Conservation (phyloP, 1,140 invertebrate species). For the Ladona fulva region DNA sequence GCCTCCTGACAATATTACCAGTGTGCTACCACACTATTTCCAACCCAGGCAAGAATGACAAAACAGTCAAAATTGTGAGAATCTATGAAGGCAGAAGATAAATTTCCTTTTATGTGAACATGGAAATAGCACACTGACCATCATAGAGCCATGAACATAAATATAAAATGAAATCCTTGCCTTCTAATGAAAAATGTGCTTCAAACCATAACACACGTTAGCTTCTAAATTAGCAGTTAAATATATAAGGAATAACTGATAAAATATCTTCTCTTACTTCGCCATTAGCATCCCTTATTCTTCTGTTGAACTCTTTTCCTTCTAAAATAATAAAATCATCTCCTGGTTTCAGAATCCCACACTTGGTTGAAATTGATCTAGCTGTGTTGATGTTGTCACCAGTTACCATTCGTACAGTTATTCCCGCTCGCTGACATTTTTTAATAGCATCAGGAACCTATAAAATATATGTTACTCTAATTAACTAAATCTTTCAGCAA, state of each 20-base stretch:
- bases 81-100: background rate
- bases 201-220: background rate
- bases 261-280: slow-evolving; percentile 49
- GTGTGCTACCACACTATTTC: slow-evolving; percentile 23
- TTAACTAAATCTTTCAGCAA: too few species aligned
- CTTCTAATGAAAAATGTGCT: background rate
- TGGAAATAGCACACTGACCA: slow-evolving; percentile 11
- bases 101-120: background rate
- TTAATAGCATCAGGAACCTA: too few species aligned
- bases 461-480: too few species aligned
- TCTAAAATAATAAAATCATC: slow-evolving; percentile 95
- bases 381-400: slow-evolving; percentile 99
- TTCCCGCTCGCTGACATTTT: slow-evolving; percentile 94
- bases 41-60: slow-evolving; percentile 18
- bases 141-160: background rate
- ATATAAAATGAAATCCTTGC: background rate
- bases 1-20: slow-evolving; percentile 19
- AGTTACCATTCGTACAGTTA: slow-evolving; percentile 99
- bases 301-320: slow-evolving; percentile 94
- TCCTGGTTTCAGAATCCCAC: slow-evolving; percentile 88
- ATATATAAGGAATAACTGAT: too few species aligned
- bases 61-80: background rate
- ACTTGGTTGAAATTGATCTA: slow-evolving; percentile 93
- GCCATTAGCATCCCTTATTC: slow-evolving; percentile 80
- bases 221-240: background rate